These are phyloP conservation scores for Oncorhynchus keta DNA, from an alignment of 2,113 vertebrate species.

Conservation along the genomic window DNA sequence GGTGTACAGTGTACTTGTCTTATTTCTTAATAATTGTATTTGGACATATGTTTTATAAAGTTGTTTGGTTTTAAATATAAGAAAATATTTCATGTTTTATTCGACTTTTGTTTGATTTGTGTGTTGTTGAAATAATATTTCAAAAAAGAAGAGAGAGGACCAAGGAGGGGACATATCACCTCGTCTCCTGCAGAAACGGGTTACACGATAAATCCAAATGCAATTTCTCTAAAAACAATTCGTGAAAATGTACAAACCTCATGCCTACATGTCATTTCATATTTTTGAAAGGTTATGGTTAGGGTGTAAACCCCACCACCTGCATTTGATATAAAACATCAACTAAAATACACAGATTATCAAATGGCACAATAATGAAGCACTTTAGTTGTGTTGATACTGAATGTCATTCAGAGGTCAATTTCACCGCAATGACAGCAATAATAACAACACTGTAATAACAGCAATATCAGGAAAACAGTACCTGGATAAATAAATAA, in stretches of 20 bases:
- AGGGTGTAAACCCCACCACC: too few relatives aligned
- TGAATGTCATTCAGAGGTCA: too few relatives aligned
- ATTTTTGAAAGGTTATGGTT: too few relatives aligned
- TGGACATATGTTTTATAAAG: conserved; percentile 39
- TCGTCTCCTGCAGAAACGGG: too few relatives aligned
- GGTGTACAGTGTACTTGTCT: neutral
- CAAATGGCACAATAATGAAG: conserved; percentile 38
- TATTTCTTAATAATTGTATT: conserved; percentile 19
- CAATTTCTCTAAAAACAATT: conserved; percentile 30
- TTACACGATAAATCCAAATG: conserved; percentile 41
- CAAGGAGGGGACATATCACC: too few relatives aligned
- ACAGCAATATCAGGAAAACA: conserved; percentile 29
- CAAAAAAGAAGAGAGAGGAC: neutral
- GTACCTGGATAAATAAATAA: neutral
- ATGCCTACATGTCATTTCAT: too few relatives aligned
- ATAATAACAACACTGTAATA: too few relatives aligned
- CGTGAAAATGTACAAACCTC: neutral
- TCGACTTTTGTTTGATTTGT: neutral
- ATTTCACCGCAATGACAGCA: too few relatives aligned
- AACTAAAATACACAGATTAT: neutral
- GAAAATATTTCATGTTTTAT: conserved; percentile 37
- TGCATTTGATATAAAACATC: neutral
- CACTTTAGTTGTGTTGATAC: conserved; percentile 67
- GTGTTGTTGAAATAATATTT: neutral
- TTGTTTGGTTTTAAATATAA: conserved; percentile 16